Conservation (phyloP, 2,888 invertebrate species). For the Pandemis heparana region DNA sequence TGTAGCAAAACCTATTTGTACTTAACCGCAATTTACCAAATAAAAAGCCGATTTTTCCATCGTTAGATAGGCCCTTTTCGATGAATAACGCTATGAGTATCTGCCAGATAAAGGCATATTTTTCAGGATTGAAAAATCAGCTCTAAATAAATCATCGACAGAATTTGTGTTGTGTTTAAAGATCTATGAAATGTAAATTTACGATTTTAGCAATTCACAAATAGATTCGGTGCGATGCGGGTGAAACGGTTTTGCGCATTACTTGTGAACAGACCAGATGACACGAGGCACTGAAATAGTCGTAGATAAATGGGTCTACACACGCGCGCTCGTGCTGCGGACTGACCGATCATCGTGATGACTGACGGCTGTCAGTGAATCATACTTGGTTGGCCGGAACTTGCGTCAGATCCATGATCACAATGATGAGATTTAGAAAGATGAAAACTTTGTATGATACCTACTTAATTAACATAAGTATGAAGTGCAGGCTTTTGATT, state of each 20-base stretch:
- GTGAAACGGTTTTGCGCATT: slow-evolving; percentile 13
- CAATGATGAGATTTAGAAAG: not conserved
- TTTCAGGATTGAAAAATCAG: too few species aligned
- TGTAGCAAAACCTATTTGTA: too few species aligned
- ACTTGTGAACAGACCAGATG: slow-evolving; percentile 14
- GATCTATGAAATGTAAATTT: not conserved
- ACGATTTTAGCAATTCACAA: not conserved
- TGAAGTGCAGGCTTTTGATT: too few species aligned
- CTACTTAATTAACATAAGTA: too few species aligned
- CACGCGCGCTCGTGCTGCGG: not conserved
- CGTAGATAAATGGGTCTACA: not conserved
- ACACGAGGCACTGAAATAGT: slow-evolving; percentile 30
- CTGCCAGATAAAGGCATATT: too few species aligned
- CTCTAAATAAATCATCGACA: too few species aligned
- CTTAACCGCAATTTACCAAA: too few species aligned
- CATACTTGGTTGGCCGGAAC: not conserved
- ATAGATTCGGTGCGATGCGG: slow-evolving; percentile 15
- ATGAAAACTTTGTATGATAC: not conserved
- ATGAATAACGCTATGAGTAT: too few species aligned
- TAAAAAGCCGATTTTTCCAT: too few species aligned
- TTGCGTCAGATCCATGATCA: not conserved
- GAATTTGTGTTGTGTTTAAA: not conserved
- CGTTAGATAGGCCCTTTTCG: too few species aligned
- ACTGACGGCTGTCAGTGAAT: slow-evolving; percentile 18
- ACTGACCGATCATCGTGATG: slow-evolving; percentile 4